Evolutionary conservation across 2,797 vertebrate genomes (phyloP).

Genomic region (Dallia pectoralis): DNA sequence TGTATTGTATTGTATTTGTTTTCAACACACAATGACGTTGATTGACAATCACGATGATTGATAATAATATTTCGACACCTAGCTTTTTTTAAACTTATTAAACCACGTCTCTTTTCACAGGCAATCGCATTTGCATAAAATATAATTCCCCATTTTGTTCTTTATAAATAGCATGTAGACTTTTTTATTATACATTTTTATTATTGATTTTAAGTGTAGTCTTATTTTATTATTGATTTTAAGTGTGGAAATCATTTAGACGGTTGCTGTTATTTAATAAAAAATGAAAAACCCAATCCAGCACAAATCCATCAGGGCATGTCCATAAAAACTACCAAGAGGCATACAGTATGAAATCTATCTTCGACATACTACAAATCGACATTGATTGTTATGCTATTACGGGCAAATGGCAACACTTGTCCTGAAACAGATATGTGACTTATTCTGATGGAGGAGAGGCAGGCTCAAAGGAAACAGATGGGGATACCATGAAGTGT

Average conservation of each 20-base stretch:
- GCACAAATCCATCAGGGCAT: conserved; percentile 10
- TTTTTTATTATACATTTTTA: no score
- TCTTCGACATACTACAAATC: conserved; percentile 50
- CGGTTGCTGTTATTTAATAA: not conserved
- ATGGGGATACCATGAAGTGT: conserved; percentile 61
- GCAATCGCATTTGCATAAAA: no score
- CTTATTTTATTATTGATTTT: no score
- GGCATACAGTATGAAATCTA: conserved; percentile 51
- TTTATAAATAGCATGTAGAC: no score
- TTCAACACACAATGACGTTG: no score
- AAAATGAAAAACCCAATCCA: not conserved
- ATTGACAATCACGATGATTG: no score
- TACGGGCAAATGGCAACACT: conserved; percentile 78
- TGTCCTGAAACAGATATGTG: conserved; percentile 69
- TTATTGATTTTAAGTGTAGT: no score
- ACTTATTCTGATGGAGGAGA: conserved; percentile 64
- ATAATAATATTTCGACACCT: no score
- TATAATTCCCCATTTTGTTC: no score
- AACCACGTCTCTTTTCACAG: no score
- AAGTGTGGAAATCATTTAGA: not conserved
- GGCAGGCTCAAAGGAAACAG: conserved; percentile 64
- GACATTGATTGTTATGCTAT: conserved; percentile 76
- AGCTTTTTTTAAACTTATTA: no score
- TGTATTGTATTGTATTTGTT: no score
- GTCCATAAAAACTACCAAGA: conserved; percentile 64